Percentiles rank a stretch among this genome's conserved stretches.
phyloP scores from a whole-genome alignment of 2,113 vertebrate genomes.

The Mustela lutreola region DNA sequence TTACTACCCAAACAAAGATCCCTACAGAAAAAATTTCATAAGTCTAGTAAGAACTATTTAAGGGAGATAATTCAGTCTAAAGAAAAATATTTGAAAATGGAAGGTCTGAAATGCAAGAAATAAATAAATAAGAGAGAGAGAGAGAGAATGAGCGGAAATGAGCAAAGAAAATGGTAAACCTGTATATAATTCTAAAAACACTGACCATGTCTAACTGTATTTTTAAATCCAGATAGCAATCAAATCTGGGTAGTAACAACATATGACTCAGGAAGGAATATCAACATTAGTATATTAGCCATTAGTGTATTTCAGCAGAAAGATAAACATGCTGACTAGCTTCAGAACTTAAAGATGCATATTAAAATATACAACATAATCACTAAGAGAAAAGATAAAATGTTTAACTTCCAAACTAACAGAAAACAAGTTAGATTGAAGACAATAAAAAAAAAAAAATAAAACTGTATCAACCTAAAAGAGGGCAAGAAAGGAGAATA shows the following conservation, averaged over 20 bases:
- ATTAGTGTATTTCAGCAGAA: neutral
- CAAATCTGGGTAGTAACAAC: neutral
- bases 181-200: neutral
- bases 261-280: neutral
- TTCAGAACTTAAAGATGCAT: neutral
- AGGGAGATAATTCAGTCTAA: neutral
- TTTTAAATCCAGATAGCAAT: slow-evolving; percentile 8
- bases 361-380: neutral
- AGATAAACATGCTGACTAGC: neutral
- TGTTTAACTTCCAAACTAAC: neutral
- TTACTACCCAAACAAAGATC: neutral
- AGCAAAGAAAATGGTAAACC: neutral
- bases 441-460: neutral
- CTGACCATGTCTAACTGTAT: neutral
- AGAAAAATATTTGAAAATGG: neutral
- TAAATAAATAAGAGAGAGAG: neutral
- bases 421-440: neutral
- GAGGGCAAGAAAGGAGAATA: neutral
- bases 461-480: neutral
- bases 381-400: neutral
- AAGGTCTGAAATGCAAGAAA: neutral
- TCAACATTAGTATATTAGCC: neutral
- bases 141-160: neutral
- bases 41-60: neutral
- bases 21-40: neutral